Conservation (phyloP, 1,140 invertebrate genomes). For the Diploscapter pachys region DNA sequence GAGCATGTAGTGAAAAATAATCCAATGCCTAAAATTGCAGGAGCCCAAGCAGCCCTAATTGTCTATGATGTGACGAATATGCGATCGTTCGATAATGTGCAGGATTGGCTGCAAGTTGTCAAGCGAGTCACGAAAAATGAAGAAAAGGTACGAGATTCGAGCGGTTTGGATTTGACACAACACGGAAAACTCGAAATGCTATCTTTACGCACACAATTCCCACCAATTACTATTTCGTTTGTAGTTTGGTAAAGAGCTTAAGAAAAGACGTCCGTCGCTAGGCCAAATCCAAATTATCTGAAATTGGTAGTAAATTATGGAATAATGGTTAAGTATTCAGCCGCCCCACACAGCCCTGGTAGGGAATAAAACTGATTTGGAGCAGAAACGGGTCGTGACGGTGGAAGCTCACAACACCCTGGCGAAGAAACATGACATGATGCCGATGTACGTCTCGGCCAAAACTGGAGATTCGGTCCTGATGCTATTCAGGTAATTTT, state of each 20-base stretch:
- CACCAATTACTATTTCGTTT: slow-evolving; percentile 8
- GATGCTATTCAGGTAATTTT: slow-evolving; percentile 49
- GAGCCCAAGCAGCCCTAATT: slow-evolving; percentile 75
- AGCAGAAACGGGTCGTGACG: slow-evolving; percentile 77
- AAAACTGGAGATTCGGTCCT: slow-evolving; percentile 82
- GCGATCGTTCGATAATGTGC: slow-evolving; percentile 74
- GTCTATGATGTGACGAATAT: slow-evolving; percentile 82
- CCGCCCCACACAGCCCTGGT: slow-evolving; percentile 72
- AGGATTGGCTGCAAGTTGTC: slow-evolving; percentile 72
- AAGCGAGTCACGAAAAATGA: slow-evolving; percentile 65
- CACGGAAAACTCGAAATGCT: neutral
- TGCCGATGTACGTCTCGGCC: slow-evolving; percentile 76
- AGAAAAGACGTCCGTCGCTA: too few relatives aligned
- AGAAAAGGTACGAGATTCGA: slow-evolving; percentile 58
- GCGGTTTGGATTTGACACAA: neutral
- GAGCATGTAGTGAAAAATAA: too few relatives aligned
- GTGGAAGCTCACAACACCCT: slow-evolving; percentile 76
- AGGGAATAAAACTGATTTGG: slow-evolving; percentile 83
- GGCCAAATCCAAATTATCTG: too few relatives aligned
- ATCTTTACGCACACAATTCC: neutral
- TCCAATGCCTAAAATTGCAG: slow-evolving; percentile 60
- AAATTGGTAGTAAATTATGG: too few relatives aligned
- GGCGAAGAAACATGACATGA: slow-evolving; percentile 72
- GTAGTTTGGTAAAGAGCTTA: too few relatives aligned
- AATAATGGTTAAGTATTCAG: slow-evolving; percentile 35